phyloP scores from a whole-genome alignment of 2,888 invertebrate genomes.

The Sisyra nigra region DNA sequence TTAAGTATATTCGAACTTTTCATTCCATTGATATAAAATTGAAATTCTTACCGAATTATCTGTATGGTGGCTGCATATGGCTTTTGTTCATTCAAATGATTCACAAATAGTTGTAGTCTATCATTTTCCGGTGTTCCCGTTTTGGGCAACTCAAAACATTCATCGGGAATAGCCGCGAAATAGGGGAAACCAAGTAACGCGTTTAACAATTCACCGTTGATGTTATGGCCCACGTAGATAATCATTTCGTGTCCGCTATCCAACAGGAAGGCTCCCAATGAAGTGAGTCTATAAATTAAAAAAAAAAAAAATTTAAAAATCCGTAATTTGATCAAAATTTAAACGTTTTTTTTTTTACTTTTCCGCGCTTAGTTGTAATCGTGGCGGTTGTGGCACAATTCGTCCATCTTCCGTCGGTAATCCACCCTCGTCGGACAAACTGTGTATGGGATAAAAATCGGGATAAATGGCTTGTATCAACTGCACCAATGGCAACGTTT shows the following conservation, averaged over 20 bases:
- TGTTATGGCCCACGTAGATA: slow-evolving; percentile 69
- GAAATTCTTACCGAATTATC: slow-evolving; percentile 50
- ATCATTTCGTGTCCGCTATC: slow-evolving; percentile 74
- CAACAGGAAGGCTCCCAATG: slow-evolving; percentile 81
- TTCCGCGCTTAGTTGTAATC: slow-evolving; percentile 73
- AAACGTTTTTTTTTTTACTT: slow-evolving; percentile 27
- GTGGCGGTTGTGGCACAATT: slow-evolving; percentile 47
- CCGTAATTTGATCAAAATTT: not conserved
- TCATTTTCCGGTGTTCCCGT: slow-evolving; percentile 58
- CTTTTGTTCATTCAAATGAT: slow-evolving; percentile 69
- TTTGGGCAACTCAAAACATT: slow-evolving; percentile 62
- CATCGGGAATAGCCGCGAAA: slow-evolving; percentile 58
- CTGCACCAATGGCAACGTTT: slow-evolving; percentile 64
- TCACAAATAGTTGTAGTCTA: slow-evolving; percentile 61
- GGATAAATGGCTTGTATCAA: slow-evolving; percentile 82
- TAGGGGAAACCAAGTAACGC: slow-evolving; percentile 62
- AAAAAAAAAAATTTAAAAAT: slow-evolving; percentile 5
- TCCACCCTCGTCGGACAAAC: slow-evolving; percentile 37
- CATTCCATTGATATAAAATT: no score
- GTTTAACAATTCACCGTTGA: slow-evolving; percentile 56
- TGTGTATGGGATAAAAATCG: slow-evolving; percentile 76
- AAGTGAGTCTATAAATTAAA: slow-evolving; percentile 45
- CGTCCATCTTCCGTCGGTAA: slow-evolving; percentile 24
- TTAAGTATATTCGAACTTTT: no score
- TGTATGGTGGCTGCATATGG: slow-evolving; percentile 64